Evolutionary conservation across 2,888 invertebrate species (phyloP).

Genomic region (Lasioglossum figueresi): DNA sequence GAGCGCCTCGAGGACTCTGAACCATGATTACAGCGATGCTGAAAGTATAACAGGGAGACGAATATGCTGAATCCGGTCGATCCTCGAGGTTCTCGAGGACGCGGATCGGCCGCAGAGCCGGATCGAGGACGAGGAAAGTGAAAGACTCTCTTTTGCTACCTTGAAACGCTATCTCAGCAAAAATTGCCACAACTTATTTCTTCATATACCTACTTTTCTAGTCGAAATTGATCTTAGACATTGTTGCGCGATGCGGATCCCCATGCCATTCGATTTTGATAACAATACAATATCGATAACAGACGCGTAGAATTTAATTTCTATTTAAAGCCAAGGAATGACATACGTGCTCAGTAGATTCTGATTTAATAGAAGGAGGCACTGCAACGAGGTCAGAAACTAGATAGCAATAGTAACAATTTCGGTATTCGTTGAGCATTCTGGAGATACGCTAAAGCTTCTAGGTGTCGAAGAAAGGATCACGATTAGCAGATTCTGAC

Average conservation of each 20-base stretch:
- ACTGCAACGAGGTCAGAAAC: too few relatives aligned
- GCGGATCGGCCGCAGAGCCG: conserved; percentile 17
- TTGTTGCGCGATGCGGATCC: background rate
- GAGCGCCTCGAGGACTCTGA: conserved; percentile 22
- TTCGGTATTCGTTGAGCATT: background rate
- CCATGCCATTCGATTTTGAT: background rate
- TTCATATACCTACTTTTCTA: too few relatives aligned
- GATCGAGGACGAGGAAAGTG: background rate
- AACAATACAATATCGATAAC: background rate
- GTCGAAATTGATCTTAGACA: background rate
- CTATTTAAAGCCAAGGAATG: background rate
- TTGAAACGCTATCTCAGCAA: background rate
- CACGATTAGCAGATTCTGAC: too few relatives aligned
- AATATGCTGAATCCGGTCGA: background rate
- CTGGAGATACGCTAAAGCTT: too few relatives aligned
- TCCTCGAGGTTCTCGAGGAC: conserved; percentile 45
- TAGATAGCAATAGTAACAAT: background rate
- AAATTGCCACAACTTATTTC: background rate
- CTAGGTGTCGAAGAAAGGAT: too few relatives aligned
- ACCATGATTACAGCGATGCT: background rate
- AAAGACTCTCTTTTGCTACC: background rate
- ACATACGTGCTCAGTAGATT: too few relatives aligned
- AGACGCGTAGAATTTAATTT: background rate
- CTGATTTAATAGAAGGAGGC: too few relatives aligned
- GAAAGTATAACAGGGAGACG: background rate